A percentile compares a stretch with the other conserved stretches of the same genome.
Conservation (phyloP, 1,140 invertebrate genomes). For the Lanistes nyassanus region DNA sequence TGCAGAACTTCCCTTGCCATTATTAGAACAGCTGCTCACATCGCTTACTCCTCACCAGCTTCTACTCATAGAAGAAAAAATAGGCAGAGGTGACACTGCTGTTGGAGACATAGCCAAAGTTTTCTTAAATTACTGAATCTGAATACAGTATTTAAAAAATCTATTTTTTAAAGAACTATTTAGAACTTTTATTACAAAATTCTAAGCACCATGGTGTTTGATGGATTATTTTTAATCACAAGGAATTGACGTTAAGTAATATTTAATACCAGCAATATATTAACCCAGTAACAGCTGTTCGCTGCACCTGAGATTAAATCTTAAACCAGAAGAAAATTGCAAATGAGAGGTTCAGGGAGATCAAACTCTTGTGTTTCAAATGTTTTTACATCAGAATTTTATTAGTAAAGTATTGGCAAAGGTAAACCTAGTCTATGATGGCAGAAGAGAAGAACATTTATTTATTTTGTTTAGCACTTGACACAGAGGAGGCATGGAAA, state of each 20-base stretch:
- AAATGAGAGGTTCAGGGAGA: not conserved
- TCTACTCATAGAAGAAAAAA: not conserved
- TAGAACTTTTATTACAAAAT: too few relatives aligned
- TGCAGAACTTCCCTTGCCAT: constrained; percentile 1
- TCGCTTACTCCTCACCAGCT: not conserved
- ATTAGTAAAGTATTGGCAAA: not conserved
- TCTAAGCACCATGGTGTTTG: too few relatives aligned
- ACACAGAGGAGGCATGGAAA: not conserved
- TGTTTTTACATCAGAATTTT: not conserved
- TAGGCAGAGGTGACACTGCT: not conserved
- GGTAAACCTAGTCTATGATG: not conserved
- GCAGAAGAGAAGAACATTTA: not conserved
- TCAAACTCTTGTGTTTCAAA: not conserved
- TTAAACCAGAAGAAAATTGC: not conserved
- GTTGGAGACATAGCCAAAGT: too few relatives aligned
- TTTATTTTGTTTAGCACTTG: not conserved
- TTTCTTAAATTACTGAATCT: too few relatives aligned
- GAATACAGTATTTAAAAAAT: too few relatives aligned
- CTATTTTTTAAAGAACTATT: too few relatives aligned
- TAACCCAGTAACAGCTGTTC: too few relatives aligned
- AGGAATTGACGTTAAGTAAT: too few relatives aligned
- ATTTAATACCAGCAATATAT: too few relatives aligned
- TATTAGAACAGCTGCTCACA: constrained; percentile 1
- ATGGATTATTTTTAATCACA: too few relatives aligned
- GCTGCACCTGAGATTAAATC: not conserved